Conservation (phyloP, 2,113 vertebrate genomes). For the Anser cygnoides region DNA sequence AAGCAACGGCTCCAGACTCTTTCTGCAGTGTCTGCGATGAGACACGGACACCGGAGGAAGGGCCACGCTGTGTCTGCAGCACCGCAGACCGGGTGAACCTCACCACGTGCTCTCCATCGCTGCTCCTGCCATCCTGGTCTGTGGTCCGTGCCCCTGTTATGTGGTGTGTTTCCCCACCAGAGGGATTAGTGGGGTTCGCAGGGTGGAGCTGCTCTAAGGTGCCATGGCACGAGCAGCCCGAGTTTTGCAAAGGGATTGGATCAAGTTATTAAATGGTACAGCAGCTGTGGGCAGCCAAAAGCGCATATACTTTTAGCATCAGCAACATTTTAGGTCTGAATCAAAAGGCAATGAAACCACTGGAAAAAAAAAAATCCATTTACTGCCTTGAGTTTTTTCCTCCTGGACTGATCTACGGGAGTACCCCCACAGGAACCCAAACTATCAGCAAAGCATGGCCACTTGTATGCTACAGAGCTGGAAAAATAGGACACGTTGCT, state of each 20-base stretch:
- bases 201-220: neutral
- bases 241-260: neutral
- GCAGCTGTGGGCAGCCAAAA: neutral
- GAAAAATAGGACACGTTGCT: neutral
- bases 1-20: neutral
- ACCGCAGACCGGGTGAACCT: neutral
- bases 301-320: neutral
- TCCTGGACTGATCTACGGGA: neutral
- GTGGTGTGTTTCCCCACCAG: accelerated
- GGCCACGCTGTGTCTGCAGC: neutral
- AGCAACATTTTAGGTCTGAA: neutral
- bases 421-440: neutral
- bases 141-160: accelerated
- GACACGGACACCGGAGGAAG: neutral
- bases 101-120: accelerated
- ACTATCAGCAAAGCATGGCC: neutral
- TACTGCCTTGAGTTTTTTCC: neutral
- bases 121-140: neutral
- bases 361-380: neutral
- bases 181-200: neutral
- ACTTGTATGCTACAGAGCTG: accelerated
- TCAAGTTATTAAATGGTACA: neutral
- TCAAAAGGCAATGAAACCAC: neutral
- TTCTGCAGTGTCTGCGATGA: accelerated
- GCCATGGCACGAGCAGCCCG: neutral